A percentile compares a stretch with the other conserved stretches of the same genome.
phyloP scores from a whole-genome alignment of 2,797 vertebrate species.

The Myotis findleyi region DNA sequence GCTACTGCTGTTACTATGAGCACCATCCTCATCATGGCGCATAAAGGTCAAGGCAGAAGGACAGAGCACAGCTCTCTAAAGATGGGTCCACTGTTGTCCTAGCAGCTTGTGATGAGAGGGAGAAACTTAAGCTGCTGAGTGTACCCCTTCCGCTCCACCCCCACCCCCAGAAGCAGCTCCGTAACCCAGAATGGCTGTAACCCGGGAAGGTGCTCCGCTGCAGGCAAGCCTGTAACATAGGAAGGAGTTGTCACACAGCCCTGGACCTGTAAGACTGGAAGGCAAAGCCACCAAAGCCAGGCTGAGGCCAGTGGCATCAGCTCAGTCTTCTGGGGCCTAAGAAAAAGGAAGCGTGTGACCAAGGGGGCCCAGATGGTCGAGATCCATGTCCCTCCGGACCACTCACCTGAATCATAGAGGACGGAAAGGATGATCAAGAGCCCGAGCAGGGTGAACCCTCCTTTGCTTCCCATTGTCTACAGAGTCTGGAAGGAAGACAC shows the following conservation, averaged over 20 bases:
- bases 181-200: not conserved
- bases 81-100: not conserved
- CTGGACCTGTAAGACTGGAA: not conserved
- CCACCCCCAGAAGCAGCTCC: not conserved
- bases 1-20: no score
- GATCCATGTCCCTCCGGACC: not conserved
- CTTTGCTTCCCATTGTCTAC: slow-evolving; percentile 47
- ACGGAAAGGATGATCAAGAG: slow-evolving; percentile 38
- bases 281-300: not conserved
- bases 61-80: not conserved
- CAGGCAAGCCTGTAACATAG: not conserved
- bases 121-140: not conserved
- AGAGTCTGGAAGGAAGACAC: slow-evolving; percentile 28
- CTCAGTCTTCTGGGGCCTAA: not conserved
- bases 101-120: not conserved
- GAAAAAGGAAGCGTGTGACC: not conserved
- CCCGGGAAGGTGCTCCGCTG: not conserved
- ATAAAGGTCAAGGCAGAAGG: not conserved
- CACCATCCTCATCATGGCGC: accelerated
- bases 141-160: not conserved
- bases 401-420: slow-evolving; percentile 65
- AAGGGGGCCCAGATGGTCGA: not conserved
- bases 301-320: not conserved
- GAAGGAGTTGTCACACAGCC: not conserved
- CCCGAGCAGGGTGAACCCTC: not conserved